These are phyloP conservation scores for Macrosteles quadrilineatus DNA, from an alignment of 1,140 invertebrate species.

Conservation along the genomic window DNA sequence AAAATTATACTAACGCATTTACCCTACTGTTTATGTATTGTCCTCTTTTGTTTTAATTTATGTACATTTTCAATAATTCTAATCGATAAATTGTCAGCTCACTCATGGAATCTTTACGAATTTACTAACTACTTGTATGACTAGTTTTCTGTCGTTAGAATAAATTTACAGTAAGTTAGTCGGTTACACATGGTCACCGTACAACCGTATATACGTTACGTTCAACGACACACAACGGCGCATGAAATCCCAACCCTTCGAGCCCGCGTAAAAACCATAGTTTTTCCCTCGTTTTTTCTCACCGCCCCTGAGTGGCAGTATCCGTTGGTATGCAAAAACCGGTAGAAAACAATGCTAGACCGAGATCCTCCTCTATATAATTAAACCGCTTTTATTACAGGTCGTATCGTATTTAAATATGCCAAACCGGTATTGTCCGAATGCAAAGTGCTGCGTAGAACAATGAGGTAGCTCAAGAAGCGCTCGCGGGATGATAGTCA, in stretches of 20 bases:
- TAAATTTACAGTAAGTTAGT: too few relatives aligned
- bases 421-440: slow-evolving; percentile 14
- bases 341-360: slow-evolving; percentile 4
- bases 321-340: slow-evolving; percentile 26
- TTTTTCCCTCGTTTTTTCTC: slow-evolving; percentile 16
- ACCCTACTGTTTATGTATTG: too few relatives aligned
- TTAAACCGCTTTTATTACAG: slow-evolving; percentile 25
- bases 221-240: too few relatives aligned
- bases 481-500: background rate
- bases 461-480: slow-evolving; percentile 8
- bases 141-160: too few relatives aligned
- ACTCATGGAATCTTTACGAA: too few relatives aligned
- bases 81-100: too few relatives aligned
- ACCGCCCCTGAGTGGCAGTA: background rate
- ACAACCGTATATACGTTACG: too few relatives aligned
- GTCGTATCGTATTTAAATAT: slow-evolving; percentile 25
- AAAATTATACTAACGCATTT: too few relatives aligned
- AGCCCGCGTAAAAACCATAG: background rate
- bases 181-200: too few relatives aligned
- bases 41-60: too few relatives aligned
- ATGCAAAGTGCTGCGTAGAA: slow-evolving; percentile 22
- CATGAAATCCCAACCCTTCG: background rate
- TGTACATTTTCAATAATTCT: too few relatives aligned
- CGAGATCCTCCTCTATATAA: slow-evolving; percentile 23
- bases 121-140: too few relatives aligned